Evolutionary conservation across 2,113 vertebrate genomes (phyloP), one percentile per base, ranked within the genome.

Genomic region (Saiga tatarica): DNA sequence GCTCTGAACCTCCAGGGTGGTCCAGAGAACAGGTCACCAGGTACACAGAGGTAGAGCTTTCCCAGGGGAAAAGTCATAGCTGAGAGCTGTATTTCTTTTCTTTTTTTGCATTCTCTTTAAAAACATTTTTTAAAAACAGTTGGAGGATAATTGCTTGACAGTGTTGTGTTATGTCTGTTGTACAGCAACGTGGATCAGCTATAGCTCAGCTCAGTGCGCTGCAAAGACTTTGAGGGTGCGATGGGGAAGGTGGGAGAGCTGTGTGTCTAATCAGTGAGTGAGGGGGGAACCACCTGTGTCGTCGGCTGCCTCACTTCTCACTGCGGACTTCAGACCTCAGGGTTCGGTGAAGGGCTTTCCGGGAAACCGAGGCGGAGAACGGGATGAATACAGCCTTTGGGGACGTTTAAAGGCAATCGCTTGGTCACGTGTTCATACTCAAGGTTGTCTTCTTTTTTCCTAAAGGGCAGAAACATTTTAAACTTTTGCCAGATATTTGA

Each of bases 391-490:
- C n/a, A 47, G 26, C 33, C 45, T 16, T 16, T 1, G 3, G 21
- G 52, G 36, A 25, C 4, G 8, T 16, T n/a, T 26, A 78, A 14
- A 42, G 21, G 4, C 19, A 36, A 50, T 74, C 2, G 0, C 15
- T 10, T 6, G 55, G 16, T 2, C 47, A 25, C 0, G 0, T 1
- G 33, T 33, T 28, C 21, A 12, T 0, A 0, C 30, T 28, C 74
- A 52, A 25, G 2, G 3, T 5, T 39, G 21, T 78, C 28, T 39
- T 12, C n/a, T 71, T 71, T 36, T 71, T 71, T n/a, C 67, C n/a
- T 39, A 39, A 74, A 55, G 60, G 15, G 19, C 0, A 82, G 53
- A 64, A 13, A 42, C 1, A 14, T 64, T 52, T 64, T 21, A 83
- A 30, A 7, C 3, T 53, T 23, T 64, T 62, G 16, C 11, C 45